These are phyloP conservation scores for Drosophila heteroneura DNA, from an alignment of 2,888 invertebrate genomes.

Conservation along the genomic window DNA sequence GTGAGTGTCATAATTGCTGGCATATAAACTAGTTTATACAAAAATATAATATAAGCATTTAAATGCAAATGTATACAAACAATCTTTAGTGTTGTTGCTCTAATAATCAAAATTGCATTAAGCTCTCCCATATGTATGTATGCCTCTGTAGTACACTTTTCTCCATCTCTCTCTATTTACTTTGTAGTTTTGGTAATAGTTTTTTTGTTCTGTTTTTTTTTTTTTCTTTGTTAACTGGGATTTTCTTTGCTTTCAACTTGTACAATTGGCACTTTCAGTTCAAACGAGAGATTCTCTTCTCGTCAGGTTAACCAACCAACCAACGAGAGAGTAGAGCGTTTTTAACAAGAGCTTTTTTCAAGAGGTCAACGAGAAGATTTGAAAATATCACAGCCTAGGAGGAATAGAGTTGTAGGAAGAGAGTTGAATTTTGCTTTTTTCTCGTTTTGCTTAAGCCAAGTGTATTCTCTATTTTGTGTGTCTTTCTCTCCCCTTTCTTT, in stretches of 20 bases:
- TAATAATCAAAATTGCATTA: conserved; percentile 38
- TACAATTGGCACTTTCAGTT: conserved; percentile 35
- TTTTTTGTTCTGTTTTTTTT: conserved; percentile 30
- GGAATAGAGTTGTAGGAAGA: background rate
- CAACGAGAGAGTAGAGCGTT: conserved; percentile 1
- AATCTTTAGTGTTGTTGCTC: conserved; percentile 20
- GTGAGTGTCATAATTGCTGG: conserved; percentile 9
- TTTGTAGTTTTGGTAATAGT: conserved; percentile 58
- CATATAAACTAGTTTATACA: conserved; percentile 37
- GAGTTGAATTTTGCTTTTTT: conserved; percentile 5
- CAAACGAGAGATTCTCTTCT: background rate
- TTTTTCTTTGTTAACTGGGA: conserved; percentile 24
- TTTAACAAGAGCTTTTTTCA: conserved; percentile 58
- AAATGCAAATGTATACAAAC: conserved; percentile 24
- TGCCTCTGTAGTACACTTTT: conserved; percentile 40
- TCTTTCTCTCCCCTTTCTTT: conserved; percentile 37
- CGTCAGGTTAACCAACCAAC: background rate
- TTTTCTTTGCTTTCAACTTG: conserved; percentile 59
- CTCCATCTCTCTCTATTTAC: conserved; percentile 39
- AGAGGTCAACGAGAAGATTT: conserved; percentile 1
- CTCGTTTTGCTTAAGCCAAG: conserved; percentile 32
- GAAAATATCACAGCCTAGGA: background rate
- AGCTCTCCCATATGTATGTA: conserved; percentile 45
- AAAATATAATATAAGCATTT: conserved; percentile 25
- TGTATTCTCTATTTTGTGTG: conserved; percentile 46